Conservation (phyloP, 1,140 invertebrate genomes). For the Plutomurus gul region DNA sequence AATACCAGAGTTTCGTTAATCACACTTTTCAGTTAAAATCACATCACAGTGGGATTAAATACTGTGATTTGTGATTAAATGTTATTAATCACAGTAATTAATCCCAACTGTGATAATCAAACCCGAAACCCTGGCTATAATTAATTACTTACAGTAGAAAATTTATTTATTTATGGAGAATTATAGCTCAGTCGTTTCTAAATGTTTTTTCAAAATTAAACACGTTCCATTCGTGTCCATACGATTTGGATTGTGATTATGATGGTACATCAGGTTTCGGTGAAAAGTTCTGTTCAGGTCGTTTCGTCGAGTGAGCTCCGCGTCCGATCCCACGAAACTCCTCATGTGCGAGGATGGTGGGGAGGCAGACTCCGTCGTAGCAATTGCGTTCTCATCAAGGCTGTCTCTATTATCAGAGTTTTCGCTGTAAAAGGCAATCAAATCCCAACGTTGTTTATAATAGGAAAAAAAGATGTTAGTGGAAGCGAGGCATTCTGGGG, state of each 20-base stretch:
- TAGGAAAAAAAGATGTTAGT: slow-evolving; percentile 34
- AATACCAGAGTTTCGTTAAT: too few relatives aligned
- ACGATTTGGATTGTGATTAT: slow-evolving; percentile 21
- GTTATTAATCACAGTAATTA: too few relatives aligned
- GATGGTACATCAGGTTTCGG: slow-evolving; percentile 50
- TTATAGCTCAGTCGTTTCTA: slow-evolving; percentile 54
- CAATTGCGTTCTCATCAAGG: slow-evolving; percentile 81
- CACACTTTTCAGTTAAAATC: too few relatives aligned
- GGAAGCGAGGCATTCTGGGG: neutral
- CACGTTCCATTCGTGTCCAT: slow-evolving; percentile 47
- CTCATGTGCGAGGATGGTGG: slow-evolving; percentile 52
- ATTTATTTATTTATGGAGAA: too few relatives aligned
- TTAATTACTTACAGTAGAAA: too few relatives aligned
- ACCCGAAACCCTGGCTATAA: too few relatives aligned
- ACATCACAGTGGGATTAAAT: too few relatives aligned
- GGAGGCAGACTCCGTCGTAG: slow-evolving; percentile 65
- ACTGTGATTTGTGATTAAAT: too few relatives aligned
- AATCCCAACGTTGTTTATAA: neutral
- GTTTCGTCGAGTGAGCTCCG: slow-evolving; percentile 43
- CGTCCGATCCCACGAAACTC: slow-evolving; percentile 50
- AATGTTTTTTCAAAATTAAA: slow-evolving; percentile 53
- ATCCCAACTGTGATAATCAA: too few relatives aligned
- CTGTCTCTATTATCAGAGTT: slow-evolving; percentile 77
- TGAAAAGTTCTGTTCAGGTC: slow-evolving; percentile 52
- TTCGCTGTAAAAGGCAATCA: slow-evolving; percentile 61